Conservation (phyloP, 2,888 invertebrate species). For the Drosophila anceps region DNA sequence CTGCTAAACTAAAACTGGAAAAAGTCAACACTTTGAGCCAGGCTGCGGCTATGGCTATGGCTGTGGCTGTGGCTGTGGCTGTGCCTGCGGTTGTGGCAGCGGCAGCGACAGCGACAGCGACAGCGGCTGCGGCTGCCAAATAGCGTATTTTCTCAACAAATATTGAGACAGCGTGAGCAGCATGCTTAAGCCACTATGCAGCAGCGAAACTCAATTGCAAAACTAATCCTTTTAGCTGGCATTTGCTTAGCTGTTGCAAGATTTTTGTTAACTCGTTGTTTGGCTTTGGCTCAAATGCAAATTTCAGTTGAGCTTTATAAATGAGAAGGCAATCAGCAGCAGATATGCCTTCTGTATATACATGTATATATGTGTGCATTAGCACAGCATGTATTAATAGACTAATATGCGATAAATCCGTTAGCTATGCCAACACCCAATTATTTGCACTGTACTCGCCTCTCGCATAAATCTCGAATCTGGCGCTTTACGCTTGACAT, state of each 20-base stretch:
- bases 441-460: conserved; percentile 49
- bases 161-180: conserved; percentile 58
- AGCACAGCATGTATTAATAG: conserved; percentile 8
- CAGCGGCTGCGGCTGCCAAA: conserved; percentile 21
- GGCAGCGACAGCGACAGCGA: conserved; percentile 8
- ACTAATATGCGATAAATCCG: conserved; percentile 40
- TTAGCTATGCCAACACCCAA: conserved; percentile 41
- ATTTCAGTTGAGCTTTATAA: conserved; percentile 36
- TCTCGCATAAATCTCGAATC: conserved; percentile 66
- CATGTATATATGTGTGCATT: neutral
- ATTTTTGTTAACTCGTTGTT: conserved; percentile 27
- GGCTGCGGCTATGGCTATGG: conserved; percentile 13
- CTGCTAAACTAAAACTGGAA: conserved; percentile 37
- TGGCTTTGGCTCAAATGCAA: conserved; percentile 52
- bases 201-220: conserved; percentile 45
- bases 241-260: conserved; percentile 42
- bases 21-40: conserved; percentile 44
- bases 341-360: neutral
- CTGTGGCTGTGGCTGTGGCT: conserved; percentile 9
- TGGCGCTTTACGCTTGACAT: conserved; percentile 64
- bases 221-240: conserved; percentile 64
- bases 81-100: conserved; percentile 6
- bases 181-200: conserved; percentile 21
- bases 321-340: conserved; percentile 10
- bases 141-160: conserved; percentile 63